These are phyloP conservation scores for Dendrophyllia cribrosa DNA, from an alignment of 64 coral and sea anemone species.

Conservation along the genomic window DNA sequence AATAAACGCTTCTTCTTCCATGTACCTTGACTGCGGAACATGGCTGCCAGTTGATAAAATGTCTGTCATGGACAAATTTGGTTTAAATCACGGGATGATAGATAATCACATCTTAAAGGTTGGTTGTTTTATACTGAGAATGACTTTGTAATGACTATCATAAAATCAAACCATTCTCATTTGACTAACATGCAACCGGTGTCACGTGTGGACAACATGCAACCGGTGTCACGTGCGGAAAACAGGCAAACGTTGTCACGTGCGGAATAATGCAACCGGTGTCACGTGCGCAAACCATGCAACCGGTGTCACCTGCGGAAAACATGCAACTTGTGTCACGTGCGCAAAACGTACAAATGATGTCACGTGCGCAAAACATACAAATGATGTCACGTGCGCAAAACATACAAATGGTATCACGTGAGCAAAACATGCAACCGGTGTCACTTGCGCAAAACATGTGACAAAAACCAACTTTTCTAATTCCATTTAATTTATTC, in stretches of 20 bases:
- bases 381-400: neutral
- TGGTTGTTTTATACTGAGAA: neutral
- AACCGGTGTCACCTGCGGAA: neutral
- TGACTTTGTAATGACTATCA: neutral
- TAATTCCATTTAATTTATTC: no score
- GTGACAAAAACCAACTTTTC: no score
- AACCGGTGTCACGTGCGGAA: neutral
- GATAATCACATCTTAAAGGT: neutral
- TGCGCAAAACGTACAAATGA: neutral
- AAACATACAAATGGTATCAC: neutral
- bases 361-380: neutral
- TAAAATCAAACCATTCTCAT: neutral
- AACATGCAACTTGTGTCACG: neutral
- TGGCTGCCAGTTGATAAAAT: slow-evolving; percentile 19
- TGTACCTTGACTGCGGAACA: slow-evolving; percentile 18
- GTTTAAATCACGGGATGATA: neutral
- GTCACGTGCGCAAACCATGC: neutral
- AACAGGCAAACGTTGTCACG: neutral
- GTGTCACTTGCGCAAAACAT: neutral
- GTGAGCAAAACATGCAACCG: neutral
- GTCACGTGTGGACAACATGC: neutral
- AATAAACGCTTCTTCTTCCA: neutral
- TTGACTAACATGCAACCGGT: no score
- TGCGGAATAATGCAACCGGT: neutral
- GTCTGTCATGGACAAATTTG: neutral